These are phyloP conservation scores for Cheilosia grossa DNA, from an alignment of 2,888 invertebrate genomes.

Conservation along the genomic window DNA sequence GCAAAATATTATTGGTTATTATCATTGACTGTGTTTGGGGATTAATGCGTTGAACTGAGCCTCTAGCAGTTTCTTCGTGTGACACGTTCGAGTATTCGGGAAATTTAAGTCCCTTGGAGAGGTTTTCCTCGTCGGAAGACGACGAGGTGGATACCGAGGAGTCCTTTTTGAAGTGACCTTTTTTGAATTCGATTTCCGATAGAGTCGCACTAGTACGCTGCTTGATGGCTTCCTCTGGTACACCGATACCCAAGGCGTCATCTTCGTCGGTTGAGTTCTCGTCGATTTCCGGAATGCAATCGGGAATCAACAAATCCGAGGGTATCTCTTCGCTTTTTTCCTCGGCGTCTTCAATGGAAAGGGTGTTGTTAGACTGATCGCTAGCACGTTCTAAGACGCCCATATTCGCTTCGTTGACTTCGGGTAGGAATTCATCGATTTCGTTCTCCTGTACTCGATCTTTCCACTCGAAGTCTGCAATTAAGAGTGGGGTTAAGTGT, in stretches of 20 bases:
- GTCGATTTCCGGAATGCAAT: conserved; percentile 82
- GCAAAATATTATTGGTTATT: conserved; percentile 77
- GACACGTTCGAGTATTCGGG: conserved; percentile 78
- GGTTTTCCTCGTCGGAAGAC: conserved; percentile 82
- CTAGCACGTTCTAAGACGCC: conserved; percentile 81
- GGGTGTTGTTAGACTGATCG: conserved; percentile 79
- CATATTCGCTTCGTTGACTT: conserved; percentile 80
- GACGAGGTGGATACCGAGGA: conserved; percentile 81
- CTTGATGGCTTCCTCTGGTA: conserved; percentile 43
- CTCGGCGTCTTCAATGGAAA: conserved; percentile 77
- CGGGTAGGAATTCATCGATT: conserved; percentile 82
- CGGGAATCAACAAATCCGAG: conserved; percentile 81
- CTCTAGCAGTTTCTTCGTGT: conserved; percentile 59
- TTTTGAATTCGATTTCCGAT: conserved; percentile 79
- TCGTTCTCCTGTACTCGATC: conserved; percentile 78
- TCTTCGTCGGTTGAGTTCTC: conserved; percentile 81
- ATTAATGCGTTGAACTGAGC: conserved; percentile 54
- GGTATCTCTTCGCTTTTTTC: conserved; percentile 82
- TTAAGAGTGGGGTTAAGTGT: not conserved
- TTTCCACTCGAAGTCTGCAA: conserved; percentile 78
- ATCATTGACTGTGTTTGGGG: conserved; percentile 77
- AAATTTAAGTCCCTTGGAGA: conserved; percentile 82
- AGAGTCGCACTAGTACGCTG: conserved; percentile 34
- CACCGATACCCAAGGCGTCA: conserved; percentile 75
- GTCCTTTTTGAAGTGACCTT: conserved; percentile 82